Evolutionary conservation across 2,888 invertebrate species (phyloP), one percentile per base, ranked within the genome.

Genomic region (Drosophila testacea): DNA sequence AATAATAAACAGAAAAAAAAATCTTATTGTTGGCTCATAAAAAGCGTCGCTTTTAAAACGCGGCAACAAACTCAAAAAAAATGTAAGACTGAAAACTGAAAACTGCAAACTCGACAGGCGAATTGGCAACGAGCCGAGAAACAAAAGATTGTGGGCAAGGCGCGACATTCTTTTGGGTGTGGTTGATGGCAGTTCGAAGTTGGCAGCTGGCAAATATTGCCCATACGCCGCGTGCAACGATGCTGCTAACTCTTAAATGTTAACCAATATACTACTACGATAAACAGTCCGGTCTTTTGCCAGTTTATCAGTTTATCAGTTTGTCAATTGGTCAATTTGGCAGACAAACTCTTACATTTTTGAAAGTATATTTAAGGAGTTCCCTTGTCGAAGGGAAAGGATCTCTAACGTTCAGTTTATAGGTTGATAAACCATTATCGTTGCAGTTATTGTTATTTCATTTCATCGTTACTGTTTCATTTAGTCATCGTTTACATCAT

Each of bases 211-310:
- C 36, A 79, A 71, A 77, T 69, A 77, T 79, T 79, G 65, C 70
- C 75, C 70, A 77, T 75, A 77, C 79, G 79, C 51, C 76, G 65
- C 59, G 69, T 74, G 79, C 69, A 56, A n/a, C 75, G 62, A 52
- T 50, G 50, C 50, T 36, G 50, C 22, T 27, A 36, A 36, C 50
- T 50, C 36, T n/a, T 7, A 27, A 50, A 36, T 34, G 50, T 22
- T 22, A 46, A 46, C 11, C 44, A 44, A 27, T 22, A 22, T 5
- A 28, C 27, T 6, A 16, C 30, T 11, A 50, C 16, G 22, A 27
- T 22, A 50, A 22, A 50, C 39, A 9, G 10, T 6, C 7, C 6
- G 5, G 42, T 9, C 11, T 28, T 41, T 30, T 13, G 41, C 11
- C 10, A 42, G 13, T 9, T 27, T 32, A 13, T 6, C 10, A 42